A percentile compares a stretch with the other conserved stretches of the same genome.
phyloP scores from a whole-genome alignment of 1,140 invertebrate genomes.

The Mycetomoellerius zeteki region DNA sequence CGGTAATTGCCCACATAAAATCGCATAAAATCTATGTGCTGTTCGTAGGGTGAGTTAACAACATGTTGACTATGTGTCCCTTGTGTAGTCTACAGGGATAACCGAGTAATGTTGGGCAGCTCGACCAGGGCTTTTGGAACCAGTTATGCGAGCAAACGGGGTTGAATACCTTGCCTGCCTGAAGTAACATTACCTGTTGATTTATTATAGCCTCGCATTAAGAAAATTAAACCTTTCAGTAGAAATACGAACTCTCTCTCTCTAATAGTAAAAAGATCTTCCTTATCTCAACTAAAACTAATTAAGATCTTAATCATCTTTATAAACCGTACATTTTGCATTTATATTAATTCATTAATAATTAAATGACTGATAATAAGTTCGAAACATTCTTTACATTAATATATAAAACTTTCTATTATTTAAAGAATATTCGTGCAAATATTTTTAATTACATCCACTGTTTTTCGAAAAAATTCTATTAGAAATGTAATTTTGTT shows the following conservation, averaged over 20 bases:
- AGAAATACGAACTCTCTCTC: background rate
- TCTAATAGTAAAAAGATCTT: background rate
- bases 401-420: background rate
- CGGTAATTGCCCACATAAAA: conserved; percentile 80
- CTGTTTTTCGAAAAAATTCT: background rate
- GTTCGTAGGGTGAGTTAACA: conserved; percentile 68
- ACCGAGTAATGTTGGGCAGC: conserved; percentile 44
- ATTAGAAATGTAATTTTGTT: background rate
- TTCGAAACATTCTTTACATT: background rate
- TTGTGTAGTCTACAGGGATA: conserved; percentile 55
- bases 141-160: conserved; percentile 57
- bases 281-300: background rate
- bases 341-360: background rate
- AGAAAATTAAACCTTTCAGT: conserved; percentile 19
- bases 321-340: background rate
- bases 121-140: conserved; percentile 57
- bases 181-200: conserved; percentile 51
- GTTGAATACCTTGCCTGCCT: conserved; percentile 35
- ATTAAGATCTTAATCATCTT: background rate
- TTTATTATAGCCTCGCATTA: conserved; percentile 5
- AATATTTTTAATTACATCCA: background rate
- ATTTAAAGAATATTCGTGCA: background rate
- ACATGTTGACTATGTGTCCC: conserved; percentile 47
- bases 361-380: background rate
- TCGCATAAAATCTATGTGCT: conserved; percentile 72